A percentile compares a stretch with the other conserved stretches of the same genome.
Conservation (phyloP, 2,888 invertebrate genomes). For the Metallyticus violacea region DNA sequence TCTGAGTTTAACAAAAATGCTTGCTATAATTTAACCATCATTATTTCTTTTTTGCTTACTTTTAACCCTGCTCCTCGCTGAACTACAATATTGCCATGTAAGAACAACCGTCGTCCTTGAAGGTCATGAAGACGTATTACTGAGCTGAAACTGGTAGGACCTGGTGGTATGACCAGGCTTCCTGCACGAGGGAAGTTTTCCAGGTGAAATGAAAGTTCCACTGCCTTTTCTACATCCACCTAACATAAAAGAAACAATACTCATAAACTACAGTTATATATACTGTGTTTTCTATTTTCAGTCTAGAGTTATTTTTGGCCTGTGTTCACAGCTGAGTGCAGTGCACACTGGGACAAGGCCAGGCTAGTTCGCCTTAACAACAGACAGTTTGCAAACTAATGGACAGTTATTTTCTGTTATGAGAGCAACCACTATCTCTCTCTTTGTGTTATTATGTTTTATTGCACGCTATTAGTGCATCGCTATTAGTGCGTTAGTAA, state of each 20-base stretch:
- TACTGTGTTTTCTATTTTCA: background rate
- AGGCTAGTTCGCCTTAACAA: too few relatives aligned
- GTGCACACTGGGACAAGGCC: too few relatives aligned
- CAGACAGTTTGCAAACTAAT: too few relatives aligned
- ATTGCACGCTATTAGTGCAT: too few relatives aligned
- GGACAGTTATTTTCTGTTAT: too few relatives aligned
- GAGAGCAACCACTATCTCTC: too few relatives aligned
- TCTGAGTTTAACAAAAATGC: too few relatives aligned
- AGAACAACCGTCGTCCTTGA: constrained; percentile 67
- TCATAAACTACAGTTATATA: background rate
- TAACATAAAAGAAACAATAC: constrained; percentile 39
- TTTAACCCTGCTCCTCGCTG: constrained; percentile 60
- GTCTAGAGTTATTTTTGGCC: too few relatives aligned
- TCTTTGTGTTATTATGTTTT: too few relatives aligned
- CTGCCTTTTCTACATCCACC: constrained; percentile 68
- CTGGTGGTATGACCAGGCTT: constrained; percentile 53
- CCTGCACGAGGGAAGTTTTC: constrained; percentile 80
- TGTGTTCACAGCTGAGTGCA: too few relatives aligned
- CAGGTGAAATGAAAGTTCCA: constrained; percentile 72
- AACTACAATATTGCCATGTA: constrained; percentile 64
- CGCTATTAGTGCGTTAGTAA: too few relatives aligned
- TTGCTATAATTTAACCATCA: background rate
- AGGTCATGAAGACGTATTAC: constrained; percentile 74
- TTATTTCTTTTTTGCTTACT: constrained; percentile 44
- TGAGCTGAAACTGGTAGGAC: constrained; percentile 56